Evolutionary conservation across 2,797 vertebrate species (phyloP), one percentile per base, ranked within the genome.

Genomic region (Enteromius paludinosus): DNA sequence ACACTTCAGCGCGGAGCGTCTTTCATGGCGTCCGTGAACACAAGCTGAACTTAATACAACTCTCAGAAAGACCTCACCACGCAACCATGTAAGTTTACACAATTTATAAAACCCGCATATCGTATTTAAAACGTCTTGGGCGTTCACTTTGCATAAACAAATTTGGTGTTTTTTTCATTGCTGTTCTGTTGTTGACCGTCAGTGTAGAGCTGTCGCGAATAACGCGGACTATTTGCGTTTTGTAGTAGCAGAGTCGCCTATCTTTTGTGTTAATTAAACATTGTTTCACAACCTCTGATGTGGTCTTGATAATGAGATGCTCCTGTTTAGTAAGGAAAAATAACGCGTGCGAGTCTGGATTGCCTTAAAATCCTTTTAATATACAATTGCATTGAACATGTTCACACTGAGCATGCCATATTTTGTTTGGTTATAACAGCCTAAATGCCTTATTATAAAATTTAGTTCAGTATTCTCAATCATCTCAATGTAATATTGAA

Each of bases 1-100:
- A 28, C 35, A 9, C 47, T 43, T 68, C 20, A 64, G 8, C 64
- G 68, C 68, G 20, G 38, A 45, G 41, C 38, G 14, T 64, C 74
- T 5, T 25, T 82, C 64, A 76, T 56, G 49, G 62, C 35, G 62
- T 41, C 45, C 35, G 12, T 23, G 33, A 64, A 15, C 65, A 28
- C 35, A 14, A 11, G 20, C 80, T 25, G 9, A 52, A 49, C 70
- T 80, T 69, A 11, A 15, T 33, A 38, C 59, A n/a, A n/a, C 56
- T 17, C 9, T 30, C 28, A 56, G 2, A n/a, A 43, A 12, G 38
- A n/a, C 17, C 45, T 20, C 14, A 23, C 9, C 4, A 30, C 30
- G 4, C 30, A 45, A 18, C 1, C 73, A 69, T 84, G 71, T 75
- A 69, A 81, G 83, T 76, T 30, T 20, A 38, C 25, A 47, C 45